These are phyloP conservation scores for Chionodraco myersi DNA, from an alignment of 2,113 vertebrate genomes.

Conservation along the genomic window DNA sequence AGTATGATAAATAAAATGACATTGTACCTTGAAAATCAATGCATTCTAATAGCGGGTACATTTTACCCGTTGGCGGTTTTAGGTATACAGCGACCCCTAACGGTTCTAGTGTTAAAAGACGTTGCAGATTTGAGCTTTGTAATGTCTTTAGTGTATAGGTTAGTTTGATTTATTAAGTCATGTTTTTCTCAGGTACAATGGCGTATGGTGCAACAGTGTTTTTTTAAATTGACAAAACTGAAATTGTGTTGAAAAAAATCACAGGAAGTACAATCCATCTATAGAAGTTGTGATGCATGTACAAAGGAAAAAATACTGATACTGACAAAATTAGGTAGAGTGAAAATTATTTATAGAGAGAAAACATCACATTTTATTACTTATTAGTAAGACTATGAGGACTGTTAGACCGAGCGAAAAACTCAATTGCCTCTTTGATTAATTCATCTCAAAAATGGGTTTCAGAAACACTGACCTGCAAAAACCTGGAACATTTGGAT, in stretches of 20 bases:
- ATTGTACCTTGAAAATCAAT: no score
- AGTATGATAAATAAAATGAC: no score
- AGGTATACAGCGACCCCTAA: no score
- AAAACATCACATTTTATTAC: background rate
- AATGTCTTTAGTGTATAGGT: background rate
- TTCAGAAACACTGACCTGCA: background rate
- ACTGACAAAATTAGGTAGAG: background rate
- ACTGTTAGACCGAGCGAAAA: background rate
- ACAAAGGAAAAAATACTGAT: background rate
- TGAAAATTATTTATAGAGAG: background rate
- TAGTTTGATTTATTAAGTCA: no score
- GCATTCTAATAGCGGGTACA: no score
- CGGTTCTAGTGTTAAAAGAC: background rate
- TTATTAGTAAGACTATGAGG: background rate
- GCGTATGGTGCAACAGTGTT: no score
- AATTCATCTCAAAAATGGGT: background rate
- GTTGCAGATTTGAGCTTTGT: background rate
- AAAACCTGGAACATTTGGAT: conserved; percentile 3
- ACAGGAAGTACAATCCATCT: background rate
- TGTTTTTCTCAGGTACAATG: no score
- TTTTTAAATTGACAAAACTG: background rate
- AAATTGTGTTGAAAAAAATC: no score
- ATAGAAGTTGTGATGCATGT: background rate
- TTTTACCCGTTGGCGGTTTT: no score
- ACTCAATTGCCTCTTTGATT: no score